These are phyloP conservation scores for Drosophila mojavensis DNA, from an alignment of 1,140 invertebrate species.

Conservation along the genomic window DNA sequence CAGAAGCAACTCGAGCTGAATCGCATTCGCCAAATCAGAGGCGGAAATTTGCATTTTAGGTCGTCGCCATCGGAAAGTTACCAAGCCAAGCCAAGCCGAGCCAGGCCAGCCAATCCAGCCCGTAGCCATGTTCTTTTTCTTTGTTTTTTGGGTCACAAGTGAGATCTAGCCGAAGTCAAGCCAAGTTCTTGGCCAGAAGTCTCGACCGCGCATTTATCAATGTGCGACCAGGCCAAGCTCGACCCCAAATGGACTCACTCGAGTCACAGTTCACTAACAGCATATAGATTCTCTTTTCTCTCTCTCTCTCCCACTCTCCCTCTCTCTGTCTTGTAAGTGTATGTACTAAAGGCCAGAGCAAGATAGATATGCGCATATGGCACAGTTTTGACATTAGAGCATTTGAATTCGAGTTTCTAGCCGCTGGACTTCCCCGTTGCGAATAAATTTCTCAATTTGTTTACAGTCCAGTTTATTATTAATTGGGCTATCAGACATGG, in stretches of 20 bases:
- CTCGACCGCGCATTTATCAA: constrained; percentile 54
- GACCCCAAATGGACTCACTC: constrained; percentile 21
- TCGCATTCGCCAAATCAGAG: constrained; percentile 15
- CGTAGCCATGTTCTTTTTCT: not conserved
- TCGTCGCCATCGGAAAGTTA: constrained; percentile 45
- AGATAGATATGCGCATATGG: not conserved
- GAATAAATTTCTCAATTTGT: not conserved
- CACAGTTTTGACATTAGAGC: not conserved
- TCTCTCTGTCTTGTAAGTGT: no score
- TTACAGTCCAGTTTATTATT: not conserved
- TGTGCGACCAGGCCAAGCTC: constrained; percentile 27
- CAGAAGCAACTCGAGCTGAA: not conserved
- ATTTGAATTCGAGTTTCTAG: constrained; percentile 16
- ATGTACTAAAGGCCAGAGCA: no score
- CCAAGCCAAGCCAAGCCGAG: constrained; percentile 17
- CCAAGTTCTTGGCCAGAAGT: constrained; percentile 3
- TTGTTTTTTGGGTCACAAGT: constrained; percentile 72
- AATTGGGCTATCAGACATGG: not conserved
- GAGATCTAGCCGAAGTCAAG: constrained; percentile 62
- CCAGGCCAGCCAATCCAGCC: constrained; percentile 11
- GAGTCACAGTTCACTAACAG: constrained; percentile 28
- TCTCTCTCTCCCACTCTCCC: not conserved
- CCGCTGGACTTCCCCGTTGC: constrained; percentile 9
- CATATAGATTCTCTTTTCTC: not conserved
- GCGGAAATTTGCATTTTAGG: constrained; percentile 73